Evolutionary conservation across 2,797 vertebrate genomes (phyloP).

Genomic region (Eulemur albifrons): DNA sequence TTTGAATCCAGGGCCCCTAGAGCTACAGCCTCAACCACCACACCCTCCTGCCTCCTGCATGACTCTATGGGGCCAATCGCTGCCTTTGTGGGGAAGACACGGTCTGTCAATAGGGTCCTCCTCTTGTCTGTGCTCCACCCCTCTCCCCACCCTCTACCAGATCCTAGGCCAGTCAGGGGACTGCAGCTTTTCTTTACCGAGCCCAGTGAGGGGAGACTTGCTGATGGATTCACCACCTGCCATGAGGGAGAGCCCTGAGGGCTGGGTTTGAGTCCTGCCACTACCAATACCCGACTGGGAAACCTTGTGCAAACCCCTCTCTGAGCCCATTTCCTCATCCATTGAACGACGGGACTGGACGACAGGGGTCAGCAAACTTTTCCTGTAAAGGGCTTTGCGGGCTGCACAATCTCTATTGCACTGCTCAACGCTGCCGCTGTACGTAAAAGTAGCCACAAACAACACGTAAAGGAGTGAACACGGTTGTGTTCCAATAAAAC

Average conservation of each 20-base stretch:
- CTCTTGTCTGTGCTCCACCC: not conserved
- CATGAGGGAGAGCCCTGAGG: not conserved
- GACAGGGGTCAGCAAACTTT: not conserved
- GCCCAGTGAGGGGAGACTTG: not conserved
- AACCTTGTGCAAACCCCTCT: not conserved
- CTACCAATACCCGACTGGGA: not conserved
- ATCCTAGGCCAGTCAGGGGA: not conserved
- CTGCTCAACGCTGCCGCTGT: rapidly evolving
- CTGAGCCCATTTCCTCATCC: not conserved
- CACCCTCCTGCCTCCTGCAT: not conserved
- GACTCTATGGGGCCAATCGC: not conserved
- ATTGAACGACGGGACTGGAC: too few species aligned
- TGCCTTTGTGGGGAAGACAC: not conserved
- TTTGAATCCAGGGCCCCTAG: not conserved
- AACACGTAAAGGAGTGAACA: not conserved
- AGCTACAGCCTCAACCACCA: not conserved
- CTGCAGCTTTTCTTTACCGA: not conserved
- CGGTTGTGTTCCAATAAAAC: not conserved
- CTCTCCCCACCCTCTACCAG: not conserved
- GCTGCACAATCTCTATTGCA: not conserved
- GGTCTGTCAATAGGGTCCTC: not conserved
- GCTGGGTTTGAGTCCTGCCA: not conserved
- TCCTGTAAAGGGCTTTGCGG: not conserved
- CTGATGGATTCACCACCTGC: not conserved
- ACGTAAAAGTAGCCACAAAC: not conserved